Conservation (phyloP, 2,888 invertebrate genomes). For the Stenodera caucasica region DNA sequence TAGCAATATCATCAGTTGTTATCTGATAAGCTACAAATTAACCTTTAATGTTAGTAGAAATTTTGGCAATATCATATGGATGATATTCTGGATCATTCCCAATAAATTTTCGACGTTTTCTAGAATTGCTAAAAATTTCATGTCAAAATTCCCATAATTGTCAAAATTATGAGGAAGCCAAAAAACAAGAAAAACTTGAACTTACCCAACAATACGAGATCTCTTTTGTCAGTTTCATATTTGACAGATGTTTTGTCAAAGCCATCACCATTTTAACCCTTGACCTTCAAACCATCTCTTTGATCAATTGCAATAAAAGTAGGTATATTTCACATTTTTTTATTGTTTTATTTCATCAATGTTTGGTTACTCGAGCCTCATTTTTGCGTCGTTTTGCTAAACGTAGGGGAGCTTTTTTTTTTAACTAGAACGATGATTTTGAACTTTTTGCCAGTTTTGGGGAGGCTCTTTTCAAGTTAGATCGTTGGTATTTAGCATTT, state of each 20-base stretch:
- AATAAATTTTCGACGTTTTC: slow-evolving; percentile 52
- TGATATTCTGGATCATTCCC: slow-evolving; percentile 52
- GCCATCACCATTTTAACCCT: slow-evolving; percentile 62
- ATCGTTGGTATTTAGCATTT: no score
- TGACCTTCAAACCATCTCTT: slow-evolving; percentile 53
- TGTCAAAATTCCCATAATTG: background rate
- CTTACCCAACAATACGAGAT: slow-evolving; percentile 60
- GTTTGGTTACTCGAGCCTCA: no score
- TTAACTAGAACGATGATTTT: no score
- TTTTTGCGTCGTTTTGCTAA: no score
- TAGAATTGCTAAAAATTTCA: slow-evolving; percentile 36
- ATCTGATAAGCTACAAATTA: slow-evolving; percentile 50
- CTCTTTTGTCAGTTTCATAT: slow-evolving; percentile 63
- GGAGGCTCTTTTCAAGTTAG: no score
- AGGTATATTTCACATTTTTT: no score
- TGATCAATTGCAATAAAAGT: no score
- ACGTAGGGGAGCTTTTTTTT: no score
- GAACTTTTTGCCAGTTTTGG: no score
- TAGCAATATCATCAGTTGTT: slow-evolving; percentile 48
- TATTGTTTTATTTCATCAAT: no score
- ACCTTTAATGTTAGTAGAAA: slow-evolving; percentile 49
- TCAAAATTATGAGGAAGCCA: no score
- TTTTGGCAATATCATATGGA: slow-evolving; percentile 51
- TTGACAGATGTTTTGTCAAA: slow-evolving; percentile 58
- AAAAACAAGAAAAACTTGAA: no score